Percentiles rank a stretch among this genome's conserved stretches.
These are phyloP conservation scores for Drosophila melanica DNA, from an alignment of 1,140 invertebrate genomes.

Conservation along the genomic window DNA sequence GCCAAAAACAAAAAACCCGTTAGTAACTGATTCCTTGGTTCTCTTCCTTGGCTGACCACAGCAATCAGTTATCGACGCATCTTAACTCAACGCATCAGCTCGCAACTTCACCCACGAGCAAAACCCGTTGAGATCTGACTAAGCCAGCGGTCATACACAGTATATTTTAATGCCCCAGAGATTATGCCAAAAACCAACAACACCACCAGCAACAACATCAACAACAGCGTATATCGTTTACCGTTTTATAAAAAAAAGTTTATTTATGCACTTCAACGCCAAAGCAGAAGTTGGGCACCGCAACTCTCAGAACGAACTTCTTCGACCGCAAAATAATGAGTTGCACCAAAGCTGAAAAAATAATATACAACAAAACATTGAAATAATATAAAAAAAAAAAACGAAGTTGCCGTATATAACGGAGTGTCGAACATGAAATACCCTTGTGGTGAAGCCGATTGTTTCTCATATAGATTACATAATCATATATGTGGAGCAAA, in stretches of 20 bases:
- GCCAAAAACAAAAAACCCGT: constrained; percentile 19
- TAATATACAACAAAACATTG: constrained; percentile 10
- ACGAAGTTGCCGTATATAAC: background rate
- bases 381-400: constrained; percentile 22
- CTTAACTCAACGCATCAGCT: constrained; percentile 65
- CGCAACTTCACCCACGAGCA: constrained; percentile 56
- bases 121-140: constrained; percentile 67
- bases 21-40: constrained; percentile 19
- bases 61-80: constrained; percentile 47
- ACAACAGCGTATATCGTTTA: constrained; percentile 65
- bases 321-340: constrained; percentile 78
- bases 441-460: background rate
- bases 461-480: no score
- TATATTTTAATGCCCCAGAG: constrained; percentile 65
- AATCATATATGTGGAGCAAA: background rate
- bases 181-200: constrained; percentile 53
- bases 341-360: constrained; percentile 45
- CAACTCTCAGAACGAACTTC: constrained; percentile 51
- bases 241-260: constrained; percentile 59
- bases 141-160: constrained; percentile 30
- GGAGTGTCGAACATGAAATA: constrained; percentile 13
- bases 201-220: constrained; percentile 19
- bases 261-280: constrained; percentile 78
- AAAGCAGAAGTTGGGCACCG: constrained; percentile 52
- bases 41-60: constrained; percentile 47